phyloP scores from a whole-genome alignment of 2,888 invertebrate species.

The Ichneumoninae sp. region DNA sequence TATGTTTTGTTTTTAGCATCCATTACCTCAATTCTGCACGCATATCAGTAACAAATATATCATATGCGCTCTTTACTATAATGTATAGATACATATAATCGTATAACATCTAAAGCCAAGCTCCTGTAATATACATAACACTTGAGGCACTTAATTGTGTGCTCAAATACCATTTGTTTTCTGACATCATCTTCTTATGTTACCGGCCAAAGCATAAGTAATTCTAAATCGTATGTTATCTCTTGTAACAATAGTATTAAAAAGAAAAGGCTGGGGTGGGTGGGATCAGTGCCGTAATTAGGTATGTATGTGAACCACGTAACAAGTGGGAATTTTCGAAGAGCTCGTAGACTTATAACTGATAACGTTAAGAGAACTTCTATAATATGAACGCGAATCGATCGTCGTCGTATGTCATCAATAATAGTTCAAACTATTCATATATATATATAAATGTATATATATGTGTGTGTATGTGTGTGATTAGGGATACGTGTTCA shows the following conservation, averaged over 20 bases:
- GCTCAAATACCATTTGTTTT: conserved; percentile 82
- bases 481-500: neutral
- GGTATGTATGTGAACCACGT: conserved; percentile 66
- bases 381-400: neutral
- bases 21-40: conserved; percentile 81
- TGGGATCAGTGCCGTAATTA: conserved; percentile 79
- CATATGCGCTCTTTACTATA: conserved; percentile 82
- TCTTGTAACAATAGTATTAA: conserved; percentile 79
- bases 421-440: conserved; percentile 1
- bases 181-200: conserved; percentile 57
- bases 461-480: no score
- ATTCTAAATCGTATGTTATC: conserved; percentile 81
- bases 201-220: conserved; percentile 79
- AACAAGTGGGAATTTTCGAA: conserved; percentile 50
- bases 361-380: conserved; percentile 18
- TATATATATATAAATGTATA: neutral
- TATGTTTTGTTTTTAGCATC: conserved; percentile 73
- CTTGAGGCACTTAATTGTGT: conserved; percentile 84
- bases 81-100: conserved; percentile 83
- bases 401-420: neutral
- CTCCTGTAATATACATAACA: conserved; percentile 84
- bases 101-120: conserved; percentile 84
- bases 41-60: conserved; percentile 84
- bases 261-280: conserved; percentile 43
- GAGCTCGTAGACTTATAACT: conserved; percentile 51